Base-by-base conservation (phyloP, 2,888 invertebrate genomes). In the Rutpela maculata region DNA sequence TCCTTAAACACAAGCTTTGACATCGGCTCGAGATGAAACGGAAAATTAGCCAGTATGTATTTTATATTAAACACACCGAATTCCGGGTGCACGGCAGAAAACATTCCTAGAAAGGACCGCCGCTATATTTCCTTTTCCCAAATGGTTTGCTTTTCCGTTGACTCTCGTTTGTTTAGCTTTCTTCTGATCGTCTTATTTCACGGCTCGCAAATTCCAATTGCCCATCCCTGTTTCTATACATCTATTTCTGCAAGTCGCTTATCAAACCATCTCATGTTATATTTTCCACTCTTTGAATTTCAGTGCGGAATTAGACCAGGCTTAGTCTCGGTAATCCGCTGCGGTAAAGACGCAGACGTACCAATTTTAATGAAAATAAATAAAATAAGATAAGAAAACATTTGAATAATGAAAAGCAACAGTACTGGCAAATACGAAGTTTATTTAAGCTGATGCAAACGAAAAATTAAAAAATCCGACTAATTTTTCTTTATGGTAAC, bases 131-230 rank as follows among this genome's bases (percentile, higher is more conserved):
- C 81, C 80, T 82, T 81, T 79, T 83, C 80, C 81, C 82, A 72
- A 80, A 79, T 76, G 81, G 79, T 80, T 80, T 78, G 78, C 77
- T 78, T 82, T 82, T 78, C 80, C 79, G 75, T 71, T 77, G 71
- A 78, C 78, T 81, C 79, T 79, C 78, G 82, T 84, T 83, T 87
- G 84, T 87, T 86, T 85, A 85, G 84, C 81, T 84, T 84, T 84
- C 84, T 85, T 84, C 85, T 86, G 88, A 88, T 88, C 87, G 87
- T 86, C 88, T 88, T 88, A 89, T 89, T 89, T 89, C 88, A 89
- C 88, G 89, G 88, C 84, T 88, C 88, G 88, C 87, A 88, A 88
- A 86, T 85, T 87, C 85, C 86, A 84, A 87, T 84, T 83, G 85
- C 83, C 82, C 84, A 82, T 84, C 83, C 78, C 77, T 63, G 68